Evolutionary conservation across 2,113 vertebrate species (phyloP).

Genomic region (Erinaceus europaeus): DNA sequence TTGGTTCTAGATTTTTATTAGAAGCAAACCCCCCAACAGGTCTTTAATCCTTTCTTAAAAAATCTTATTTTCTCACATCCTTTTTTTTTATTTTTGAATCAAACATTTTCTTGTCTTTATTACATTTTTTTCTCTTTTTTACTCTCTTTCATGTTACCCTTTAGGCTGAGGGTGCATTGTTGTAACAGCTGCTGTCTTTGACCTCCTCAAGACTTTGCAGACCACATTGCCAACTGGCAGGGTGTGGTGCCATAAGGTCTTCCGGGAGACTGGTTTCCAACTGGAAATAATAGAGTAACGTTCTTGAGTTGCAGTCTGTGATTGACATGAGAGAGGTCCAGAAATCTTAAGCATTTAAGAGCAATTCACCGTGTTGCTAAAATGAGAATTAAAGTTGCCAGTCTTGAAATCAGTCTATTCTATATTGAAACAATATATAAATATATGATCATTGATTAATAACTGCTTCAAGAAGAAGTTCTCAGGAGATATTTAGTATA

Average conservation of each 20-base stretch:
- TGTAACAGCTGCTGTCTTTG: constrained; percentile 47
- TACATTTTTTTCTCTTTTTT: neutral
- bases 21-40: neutral
- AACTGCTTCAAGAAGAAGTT: neutral
- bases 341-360: constrained; percentile 13
- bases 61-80: neutral
- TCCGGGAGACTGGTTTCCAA: constrained; percentile 41
- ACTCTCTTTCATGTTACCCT: neutral
- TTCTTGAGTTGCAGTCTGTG: constrained; percentile 43
- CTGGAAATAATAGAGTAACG: constrained; percentile 43
- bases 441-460: neutral
- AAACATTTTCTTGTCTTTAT: neutral
- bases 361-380: neutral
- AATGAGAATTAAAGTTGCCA: constrained; percentile 2
- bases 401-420: neutral
- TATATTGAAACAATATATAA: neutral
- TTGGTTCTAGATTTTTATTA: constrained; percentile 20
- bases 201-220: constrained; percentile 34
- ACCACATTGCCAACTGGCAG: constrained; percentile 55
- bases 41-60: no score
- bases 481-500: neutral
- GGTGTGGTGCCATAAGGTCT: constrained; percentile 30
- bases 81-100: neutral
- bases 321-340: neutral
- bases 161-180: constrained; percentile 25